These are phyloP conservation scores for Pherbina coryleti DNA, from an alignment of 2,888 invertebrate genomes.

Conservation along the genomic window DNA sequence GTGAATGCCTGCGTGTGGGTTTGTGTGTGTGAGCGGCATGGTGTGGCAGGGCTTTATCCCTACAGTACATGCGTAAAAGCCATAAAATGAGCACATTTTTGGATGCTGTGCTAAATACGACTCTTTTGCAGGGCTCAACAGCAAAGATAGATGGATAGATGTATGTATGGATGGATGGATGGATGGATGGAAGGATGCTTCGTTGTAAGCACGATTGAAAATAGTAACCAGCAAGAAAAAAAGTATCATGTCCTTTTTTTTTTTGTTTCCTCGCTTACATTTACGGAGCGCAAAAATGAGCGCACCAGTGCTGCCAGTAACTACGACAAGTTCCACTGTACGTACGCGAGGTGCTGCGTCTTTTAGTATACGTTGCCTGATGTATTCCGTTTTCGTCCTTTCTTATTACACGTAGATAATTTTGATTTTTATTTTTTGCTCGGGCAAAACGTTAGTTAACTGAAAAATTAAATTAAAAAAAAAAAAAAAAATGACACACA, in stretches of 20 bases:
- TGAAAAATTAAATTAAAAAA: too few species aligned
- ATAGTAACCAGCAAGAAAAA: too few species aligned
- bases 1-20: neutral
- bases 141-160: neutral
- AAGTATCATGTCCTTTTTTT: too few species aligned
- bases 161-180: neutral
- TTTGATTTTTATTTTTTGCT: conserved; percentile 31
- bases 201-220: too few species aligned
- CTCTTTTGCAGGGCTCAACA: neutral
- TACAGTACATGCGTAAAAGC: conserved; percentile 16
- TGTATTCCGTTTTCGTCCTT: conserved; percentile 58
- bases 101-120: conserved; percentile 9
- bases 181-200: neutral
- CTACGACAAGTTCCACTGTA: neutral
- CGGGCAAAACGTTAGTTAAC: neutral
- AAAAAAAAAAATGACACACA: too few species aligned
- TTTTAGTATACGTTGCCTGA: conserved; percentile 53
- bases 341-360: conserved; percentile 53
- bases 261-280: neutral
- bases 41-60: neutral
- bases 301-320: neutral
- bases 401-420: conserved; percentile 54
- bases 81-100: neutral
- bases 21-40: neutral
- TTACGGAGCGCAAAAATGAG: neutral